Evolutionary conservation across 2,888 invertebrate species (phyloP), one percentile per base, ranked within the genome.

Genomic region (Cetonia aurata): DNA sequence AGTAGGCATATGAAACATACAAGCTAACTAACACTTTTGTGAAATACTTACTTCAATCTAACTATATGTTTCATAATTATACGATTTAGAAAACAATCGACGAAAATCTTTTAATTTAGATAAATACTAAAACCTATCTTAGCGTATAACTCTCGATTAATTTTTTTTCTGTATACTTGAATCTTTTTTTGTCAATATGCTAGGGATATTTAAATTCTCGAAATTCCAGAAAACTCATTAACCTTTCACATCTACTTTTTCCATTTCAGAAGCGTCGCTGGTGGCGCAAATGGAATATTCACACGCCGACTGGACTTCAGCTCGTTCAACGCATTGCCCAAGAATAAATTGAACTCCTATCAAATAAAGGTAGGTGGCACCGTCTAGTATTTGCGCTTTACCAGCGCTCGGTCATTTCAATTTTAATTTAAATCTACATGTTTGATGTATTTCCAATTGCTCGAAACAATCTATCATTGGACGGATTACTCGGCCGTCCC

Each of bases 271-370:
- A 65, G 62, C 53, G 91, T 93, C 82, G 94, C 93, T 77, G 94
- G 94, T 80, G 94, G 94, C 76, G 94, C 95, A 75, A 95, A 94
- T 83, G 95, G 95, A 71, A 96, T 98, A 79, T 99, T 99, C 87
- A 93, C 94, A 52, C 91, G 96, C 80, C 92, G 99, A 77, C 88
- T 93, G 84, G 97, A 98, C 87, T 96, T 97, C 89, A 95, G 96
- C 81, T 95, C 96, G 67, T 96, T 97, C 90, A 96, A 96, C 85
- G 90, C 92, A 78, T 90, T 99, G 82, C 98, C 98, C 77, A 93
- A 92, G 86, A 93, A 96, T 85, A 98, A 98, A 88, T 93, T 97
- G 84, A 99, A 99, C 89, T 97, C 98, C 82, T 98, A 98, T 89
- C 97, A 98, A 89, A 98, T 99, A 85, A 98, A 98, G 95, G 96